phyloP scores from a whole-genome alignment of 1,140 invertebrate species.

The Paraescarpia echinospica region DNA sequence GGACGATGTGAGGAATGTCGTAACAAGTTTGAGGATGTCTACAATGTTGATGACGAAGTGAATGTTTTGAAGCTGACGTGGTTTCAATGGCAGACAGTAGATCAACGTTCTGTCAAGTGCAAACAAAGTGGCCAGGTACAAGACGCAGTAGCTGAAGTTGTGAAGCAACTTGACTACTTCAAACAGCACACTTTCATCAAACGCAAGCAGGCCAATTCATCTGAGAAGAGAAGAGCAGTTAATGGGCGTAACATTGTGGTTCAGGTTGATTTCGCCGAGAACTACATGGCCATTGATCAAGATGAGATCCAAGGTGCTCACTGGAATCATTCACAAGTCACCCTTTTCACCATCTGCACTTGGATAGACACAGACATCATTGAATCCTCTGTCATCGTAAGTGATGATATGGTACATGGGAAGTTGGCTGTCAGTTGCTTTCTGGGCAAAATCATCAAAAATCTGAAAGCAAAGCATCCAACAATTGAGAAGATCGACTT shows the following conservation, averaged over 20 bases:
- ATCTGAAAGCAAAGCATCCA: constrained; percentile 13
- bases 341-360: constrained; percentile 9
- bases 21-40: no score
- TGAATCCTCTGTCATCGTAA: constrained; percentile 16
- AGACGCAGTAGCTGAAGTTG: no score
- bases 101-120: no score
- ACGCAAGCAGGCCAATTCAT: constrained; percentile 13
- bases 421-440: constrained; percentile 3
- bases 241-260: background rate
- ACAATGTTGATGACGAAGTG: no score
- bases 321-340: constrained; percentile 25
- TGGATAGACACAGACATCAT: background rate
- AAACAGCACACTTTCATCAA: constrained; percentile 16
- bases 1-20: no score
- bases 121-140: background rate
- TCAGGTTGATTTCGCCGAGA: constrained; percentile 23
- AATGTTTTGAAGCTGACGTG: no score
- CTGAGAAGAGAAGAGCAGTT: constrained; percentile 14
- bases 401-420: background rate
- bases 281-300: constrained; percentile 15
- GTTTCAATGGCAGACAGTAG: no score
- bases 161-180: background rate
- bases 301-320: constrained; percentile 23
- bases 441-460: background rate
- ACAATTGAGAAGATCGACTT: constrained; percentile 9